Evolutionary conservation across 2,797 vertebrate species (phyloP), one percentile per base, ranked within the genome.

Genomic region (Etheostoma perlongum): DNA sequence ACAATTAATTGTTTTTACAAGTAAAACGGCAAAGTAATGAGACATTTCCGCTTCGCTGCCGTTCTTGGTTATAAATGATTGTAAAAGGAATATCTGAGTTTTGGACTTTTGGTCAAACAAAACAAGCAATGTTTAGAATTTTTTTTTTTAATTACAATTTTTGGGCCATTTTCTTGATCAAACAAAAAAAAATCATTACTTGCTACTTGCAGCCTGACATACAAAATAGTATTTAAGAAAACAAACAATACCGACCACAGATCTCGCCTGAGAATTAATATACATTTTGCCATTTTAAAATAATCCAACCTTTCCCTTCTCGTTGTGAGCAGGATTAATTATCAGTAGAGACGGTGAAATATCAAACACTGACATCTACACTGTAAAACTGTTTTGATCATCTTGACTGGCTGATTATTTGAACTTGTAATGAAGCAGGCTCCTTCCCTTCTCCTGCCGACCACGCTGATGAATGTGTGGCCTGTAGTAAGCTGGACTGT

Each of bases 351-450:
- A 60, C 48, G 5, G 42, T 79, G 61, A 63, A 86, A 68, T 47
- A 84, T 78, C 79, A 84, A 90, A 89, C 79, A 69, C 48, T 11
- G 66, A 81, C 81, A 70, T 72, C 61, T 55, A 76, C 67, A 27
- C 84, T 25, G 71, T 83, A 70, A 79, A 15, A 36, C 51, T 83
- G 85, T 88, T 92, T 89, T 85, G 83, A 89, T 85, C 80, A 6
- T 74, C 55, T 16, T 89, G 91, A 91, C 91, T 74, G 79, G 62
- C 54, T 83, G 91, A 90, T 91, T 90, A 88, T 93, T 92, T 92
- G 72, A 74, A 91, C 85, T 85, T 75, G 82, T 91, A 88, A 89
- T 76, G 77, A 88, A 86, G 71, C 74, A 14, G 79, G 15, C 83
- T 74, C 51, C 23, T 75, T 74, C 58, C 59, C 15, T 27, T 36